phyloP scores from a whole-genome alignment of 2,113 vertebrate species.

The Trichechus manatus region DNA sequence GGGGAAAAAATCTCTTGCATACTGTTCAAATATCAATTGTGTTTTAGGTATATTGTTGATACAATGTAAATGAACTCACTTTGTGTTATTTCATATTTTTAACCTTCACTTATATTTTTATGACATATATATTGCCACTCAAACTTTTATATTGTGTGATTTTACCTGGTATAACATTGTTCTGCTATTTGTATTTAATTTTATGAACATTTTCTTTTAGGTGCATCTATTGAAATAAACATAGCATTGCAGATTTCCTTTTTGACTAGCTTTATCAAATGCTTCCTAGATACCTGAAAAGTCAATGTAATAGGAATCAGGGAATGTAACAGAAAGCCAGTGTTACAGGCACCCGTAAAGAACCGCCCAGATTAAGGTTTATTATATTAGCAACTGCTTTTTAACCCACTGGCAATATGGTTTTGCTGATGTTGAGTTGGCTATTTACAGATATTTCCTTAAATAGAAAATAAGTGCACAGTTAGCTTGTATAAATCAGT shows the following conservation, averaged over 20 bases:
- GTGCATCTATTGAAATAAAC: not conserved
- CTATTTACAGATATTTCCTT: not conserved
- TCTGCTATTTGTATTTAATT: not conserved
- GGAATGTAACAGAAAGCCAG: not conserved
- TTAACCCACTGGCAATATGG: not conserved
- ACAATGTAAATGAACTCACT: not conserved
- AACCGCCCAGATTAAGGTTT: not conserved
- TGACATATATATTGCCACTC: not conserved
- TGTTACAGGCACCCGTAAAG: not conserved
- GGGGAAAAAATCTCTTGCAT: not conserved
- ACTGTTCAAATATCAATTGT: not conserved
- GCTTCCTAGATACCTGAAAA: not conserved
- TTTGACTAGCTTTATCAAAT: not conserved
- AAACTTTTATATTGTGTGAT: not conserved
- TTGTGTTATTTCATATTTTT: not conserved
- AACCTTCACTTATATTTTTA: not conserved
- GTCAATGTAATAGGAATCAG: not conserved
- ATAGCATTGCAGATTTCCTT: not conserved
- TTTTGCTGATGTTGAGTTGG: not conserved
- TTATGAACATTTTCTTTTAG: not conserved
- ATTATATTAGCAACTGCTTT: not conserved
- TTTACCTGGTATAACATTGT: not conserved
- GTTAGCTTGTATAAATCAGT: not conserved
- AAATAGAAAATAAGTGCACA: not conserved
- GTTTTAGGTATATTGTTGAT: not conserved